phyloP scores from a whole-genome alignment of 2,113 vertebrate species.

The Antennarius striatus region DNA sequence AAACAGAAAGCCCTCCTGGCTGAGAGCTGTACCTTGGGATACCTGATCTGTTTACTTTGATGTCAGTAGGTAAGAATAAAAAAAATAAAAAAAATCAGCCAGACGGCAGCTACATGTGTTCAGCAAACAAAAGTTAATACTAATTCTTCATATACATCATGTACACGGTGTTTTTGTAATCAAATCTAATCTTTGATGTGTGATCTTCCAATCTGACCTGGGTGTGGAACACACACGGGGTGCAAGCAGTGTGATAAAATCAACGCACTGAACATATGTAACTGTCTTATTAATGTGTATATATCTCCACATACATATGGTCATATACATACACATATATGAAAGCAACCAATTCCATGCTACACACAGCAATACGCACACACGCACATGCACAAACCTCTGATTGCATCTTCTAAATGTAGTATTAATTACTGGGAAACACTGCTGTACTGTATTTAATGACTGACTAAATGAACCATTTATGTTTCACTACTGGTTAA shows the following conservation, averaged over 20 bases:
- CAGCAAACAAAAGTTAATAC: constrained; percentile 79
- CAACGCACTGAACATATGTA: constrained; percentile 1
- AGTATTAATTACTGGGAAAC: constrained; percentile 76
- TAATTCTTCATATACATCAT: constrained; percentile 59
- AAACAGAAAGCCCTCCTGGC: constrained; percentile 73
- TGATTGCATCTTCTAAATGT: constrained; percentile 70
- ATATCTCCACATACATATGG: not conserved
- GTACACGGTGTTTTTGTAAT: constrained; percentile 43
- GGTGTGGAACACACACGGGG: not conserved
- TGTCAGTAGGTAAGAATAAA: constrained; percentile 71
- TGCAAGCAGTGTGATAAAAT: not conserved
- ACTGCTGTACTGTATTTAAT: constrained; percentile 76
- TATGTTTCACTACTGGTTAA: constrained; percentile 70
- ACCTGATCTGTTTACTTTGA: constrained; percentile 79
- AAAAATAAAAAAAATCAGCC: constrained; percentile 79
- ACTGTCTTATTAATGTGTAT: not conserved
- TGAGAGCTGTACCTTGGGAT: constrained; percentile 73
- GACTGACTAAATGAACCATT: constrained; percentile 79
- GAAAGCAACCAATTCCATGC: not conserved
- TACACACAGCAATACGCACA: constrained; percentile 1
- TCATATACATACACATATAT: not conserved
- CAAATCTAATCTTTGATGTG: constrained; percentile 20
- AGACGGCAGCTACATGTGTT: constrained; percentile 74
- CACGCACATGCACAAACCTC: constrained; percentile 20
- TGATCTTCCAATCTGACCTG: constrained; percentile 20